A percentile compares a stretch with the other conserved stretches of the same genome.
These are phyloP conservation scores for Lasaia peninsularis DNA, from an alignment of 1,140 invertebrate species.

Conservation along the genomic window DNA sequence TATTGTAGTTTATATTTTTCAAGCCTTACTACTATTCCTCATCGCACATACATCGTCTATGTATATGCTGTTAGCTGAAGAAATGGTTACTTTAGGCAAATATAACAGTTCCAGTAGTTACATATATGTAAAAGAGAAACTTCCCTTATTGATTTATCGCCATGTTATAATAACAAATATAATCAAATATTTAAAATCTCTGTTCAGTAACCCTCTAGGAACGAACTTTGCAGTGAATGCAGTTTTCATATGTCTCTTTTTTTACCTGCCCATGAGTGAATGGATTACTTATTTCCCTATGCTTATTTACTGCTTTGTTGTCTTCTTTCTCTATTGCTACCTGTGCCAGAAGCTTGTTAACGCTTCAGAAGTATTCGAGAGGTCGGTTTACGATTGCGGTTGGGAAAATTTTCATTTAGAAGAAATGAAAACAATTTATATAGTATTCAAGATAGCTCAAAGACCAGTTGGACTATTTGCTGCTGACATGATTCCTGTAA, in stretches of 20 bases:
- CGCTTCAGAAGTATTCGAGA: constrained; percentile 47
- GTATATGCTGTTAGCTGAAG: constrained; percentile 2
- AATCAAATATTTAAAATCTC: constrained; percentile 37
- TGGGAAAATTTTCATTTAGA: constrained; percentile 57
- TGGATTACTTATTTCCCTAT: constrained; percentile 46
- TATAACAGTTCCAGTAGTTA: not conserved
- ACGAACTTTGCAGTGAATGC: constrained; percentile 54
- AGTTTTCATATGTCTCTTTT: constrained; percentile 49
- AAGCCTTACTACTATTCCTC: constrained; percentile 8
- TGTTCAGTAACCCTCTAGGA: constrained; percentile 57
- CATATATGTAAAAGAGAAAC: not conserved
- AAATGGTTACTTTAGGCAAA: not conserved
- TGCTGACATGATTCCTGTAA: constrained; percentile 61
- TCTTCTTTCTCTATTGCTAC: constrained; percentile 63
- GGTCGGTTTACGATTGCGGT: constrained; percentile 53
- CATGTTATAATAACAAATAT: constrained; percentile 41
- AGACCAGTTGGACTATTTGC: constrained; percentile 48
- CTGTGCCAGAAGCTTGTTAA: constrained; percentile 53
- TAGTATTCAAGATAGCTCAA: constrained; percentile 50
- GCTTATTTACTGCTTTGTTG: constrained; percentile 47
- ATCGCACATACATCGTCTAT: constrained; percentile 7
- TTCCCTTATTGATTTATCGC: constrained; percentile 33
- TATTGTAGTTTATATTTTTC: not conserved
- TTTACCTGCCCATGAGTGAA: constrained; percentile 45
- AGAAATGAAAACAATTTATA: constrained; percentile 43